Conservation (phyloP, 2,113 vertebrate genomes). For the Lycocorax pyrrhopterus region DNA sequence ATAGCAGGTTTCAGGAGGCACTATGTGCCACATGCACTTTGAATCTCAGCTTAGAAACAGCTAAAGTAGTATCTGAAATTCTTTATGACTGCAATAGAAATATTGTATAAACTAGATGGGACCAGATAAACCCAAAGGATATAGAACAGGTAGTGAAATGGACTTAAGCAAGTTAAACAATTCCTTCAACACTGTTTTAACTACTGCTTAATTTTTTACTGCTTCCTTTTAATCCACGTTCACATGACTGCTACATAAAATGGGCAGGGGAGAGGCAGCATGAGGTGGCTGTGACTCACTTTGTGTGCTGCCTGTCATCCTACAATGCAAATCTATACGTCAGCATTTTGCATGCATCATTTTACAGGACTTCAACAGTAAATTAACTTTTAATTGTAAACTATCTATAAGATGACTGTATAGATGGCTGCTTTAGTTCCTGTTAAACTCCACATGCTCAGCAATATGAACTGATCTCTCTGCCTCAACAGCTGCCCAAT, state of each 20-base stretch:
- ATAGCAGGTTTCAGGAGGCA: background rate
- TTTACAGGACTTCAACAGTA: background rate
- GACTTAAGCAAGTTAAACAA: background rate
- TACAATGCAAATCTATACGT: background rate
- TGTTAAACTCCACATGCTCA: background rate
- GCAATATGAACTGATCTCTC: background rate
- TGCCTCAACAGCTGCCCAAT: accelerated
- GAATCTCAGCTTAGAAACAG: background rate
- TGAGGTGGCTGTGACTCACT: accelerated
- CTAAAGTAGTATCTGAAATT: background rate
- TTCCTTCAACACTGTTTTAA: background rate
- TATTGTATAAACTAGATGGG: background rate
- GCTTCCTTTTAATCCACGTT: background rate
- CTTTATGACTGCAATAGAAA: background rate
- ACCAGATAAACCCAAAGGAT: background rate
- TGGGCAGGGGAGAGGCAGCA: background rate
- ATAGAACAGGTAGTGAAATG: background rate
- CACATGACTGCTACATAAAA: background rate
- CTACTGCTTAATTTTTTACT: background rate
- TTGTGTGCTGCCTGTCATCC: background rate
- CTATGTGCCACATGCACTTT: accelerated
- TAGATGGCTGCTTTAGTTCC: background rate
- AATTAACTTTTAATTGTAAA: background rate
- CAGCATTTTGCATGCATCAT: background rate
- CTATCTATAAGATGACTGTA: background rate